These are phyloP conservation scores for Andrena bicolor DNA, from an alignment of 2,888 invertebrate species.

Conservation along the genomic window DNA sequence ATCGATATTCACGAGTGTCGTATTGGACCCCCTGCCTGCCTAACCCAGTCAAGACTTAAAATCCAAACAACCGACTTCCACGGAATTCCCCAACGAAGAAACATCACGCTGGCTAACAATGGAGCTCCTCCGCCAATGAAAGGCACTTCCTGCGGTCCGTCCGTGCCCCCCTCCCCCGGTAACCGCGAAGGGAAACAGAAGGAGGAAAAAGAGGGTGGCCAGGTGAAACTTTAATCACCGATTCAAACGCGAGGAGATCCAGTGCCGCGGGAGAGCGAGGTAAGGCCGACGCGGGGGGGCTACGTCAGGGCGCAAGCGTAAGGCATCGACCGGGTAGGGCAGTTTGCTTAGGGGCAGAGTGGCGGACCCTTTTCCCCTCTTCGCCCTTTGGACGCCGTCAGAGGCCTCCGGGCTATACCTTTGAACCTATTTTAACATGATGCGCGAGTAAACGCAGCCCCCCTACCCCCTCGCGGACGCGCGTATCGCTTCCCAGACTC, in stretches of 20 bases:
- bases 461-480: slow-evolving; percentile 24
- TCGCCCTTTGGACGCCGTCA: slow-evolving; percentile 52
- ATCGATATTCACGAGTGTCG: not conserved
- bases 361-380: slow-evolving; percentile 29
- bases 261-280: slow-evolving; percentile 10
- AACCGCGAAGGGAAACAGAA: not conserved
- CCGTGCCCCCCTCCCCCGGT: not conserved
- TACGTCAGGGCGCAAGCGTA: slow-evolving; percentile 71
- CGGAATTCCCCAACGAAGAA: not conserved
- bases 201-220: slow-evolving; percentile 18
- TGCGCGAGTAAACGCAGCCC: slow-evolving; percentile 61
- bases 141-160: not conserved
- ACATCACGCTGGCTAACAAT: not conserved
- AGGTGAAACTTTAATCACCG: slow-evolving; percentile 57
- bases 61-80: not conserved
- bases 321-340: slow-evolving; percentile 73
- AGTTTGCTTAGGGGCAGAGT: slow-evolving; percentile 70
- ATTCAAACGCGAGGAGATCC: slow-evolving; percentile 42
- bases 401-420: slow-evolving; percentile 49
- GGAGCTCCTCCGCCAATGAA: not conserved
- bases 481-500: slow-evolving; percentile 56
- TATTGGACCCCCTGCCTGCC: not conserved
- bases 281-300: slow-evolving; percentile 18
- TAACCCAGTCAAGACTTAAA: not conserved
- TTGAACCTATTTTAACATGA: slow-evolving; percentile 60